Evolutionary conservation across 2,888 invertebrate genomes (phyloP).

Genomic region (Protonemura montana): DNA sequence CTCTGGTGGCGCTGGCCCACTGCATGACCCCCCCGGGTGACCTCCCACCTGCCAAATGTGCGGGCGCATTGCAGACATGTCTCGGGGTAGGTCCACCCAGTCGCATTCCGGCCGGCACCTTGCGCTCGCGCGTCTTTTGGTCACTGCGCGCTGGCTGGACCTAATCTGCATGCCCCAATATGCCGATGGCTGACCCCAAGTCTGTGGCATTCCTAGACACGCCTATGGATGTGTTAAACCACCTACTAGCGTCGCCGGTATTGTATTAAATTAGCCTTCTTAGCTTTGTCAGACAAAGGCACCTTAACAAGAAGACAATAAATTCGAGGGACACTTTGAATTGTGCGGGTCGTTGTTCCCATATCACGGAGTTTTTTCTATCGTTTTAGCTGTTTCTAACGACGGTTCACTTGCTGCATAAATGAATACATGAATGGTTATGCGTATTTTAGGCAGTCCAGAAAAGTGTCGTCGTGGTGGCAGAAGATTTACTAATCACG

Average conservation of each 20-base stretch:
- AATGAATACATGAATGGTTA: slow-evolving; percentile 46
- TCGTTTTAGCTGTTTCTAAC: slow-evolving; percentile 42
- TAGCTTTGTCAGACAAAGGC: slow-evolving; percentile 44
- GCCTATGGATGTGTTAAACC: slow-evolving; percentile 28
- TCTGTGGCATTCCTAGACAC: slow-evolving; percentile 32
- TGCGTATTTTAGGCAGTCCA: slow-evolving; percentile 26
- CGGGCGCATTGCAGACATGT: background rate
- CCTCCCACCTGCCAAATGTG: background rate
- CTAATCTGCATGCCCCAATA: slow-evolving; percentile 26
- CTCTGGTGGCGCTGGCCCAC: background rate
- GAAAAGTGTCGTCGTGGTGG: slow-evolving; percentile 41
- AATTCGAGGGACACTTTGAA: slow-evolving; percentile 40
- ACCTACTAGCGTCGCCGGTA: slow-evolving; percentile 36
- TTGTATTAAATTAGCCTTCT: slow-evolving; percentile 41
- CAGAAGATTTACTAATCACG: slow-evolving; percentile 43
- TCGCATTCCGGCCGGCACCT: slow-evolving; percentile 8
- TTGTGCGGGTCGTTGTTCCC: slow-evolving; percentile 38
- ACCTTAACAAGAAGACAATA: slow-evolving; percentile 39
- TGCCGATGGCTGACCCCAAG: slow-evolving; percentile 23
- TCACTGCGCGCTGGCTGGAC: background rate
- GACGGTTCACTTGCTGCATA: slow-evolving; percentile 41
- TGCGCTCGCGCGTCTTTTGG: background rate
- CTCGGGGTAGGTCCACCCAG: background rate
- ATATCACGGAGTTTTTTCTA: slow-evolving; percentile 37
- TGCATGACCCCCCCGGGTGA: background rate